Base-by-base conservation (phyloP, 37 sponge, comb jelly and placozoan genomes). In the Halisarca cf. caerulea region DNA sequence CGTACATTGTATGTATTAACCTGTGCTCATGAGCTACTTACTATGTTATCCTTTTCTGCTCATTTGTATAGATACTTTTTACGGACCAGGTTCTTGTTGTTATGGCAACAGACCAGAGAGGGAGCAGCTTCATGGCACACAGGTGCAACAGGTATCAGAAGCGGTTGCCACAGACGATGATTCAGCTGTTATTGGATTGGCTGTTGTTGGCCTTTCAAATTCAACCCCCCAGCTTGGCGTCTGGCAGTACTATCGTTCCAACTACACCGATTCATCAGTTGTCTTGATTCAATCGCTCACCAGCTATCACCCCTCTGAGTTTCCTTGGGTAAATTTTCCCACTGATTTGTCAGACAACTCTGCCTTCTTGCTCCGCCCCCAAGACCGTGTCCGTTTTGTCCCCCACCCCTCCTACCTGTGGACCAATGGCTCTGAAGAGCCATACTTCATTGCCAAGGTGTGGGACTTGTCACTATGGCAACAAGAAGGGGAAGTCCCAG, bases 381-480 rank as follows among this genome's bases (percentile, higher is more conserved):
- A 73, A 14, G 96, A 96, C 57, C 53, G 90, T 32, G 34, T 96
- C 3, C 51, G 96, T 55, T 96, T 87, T 60, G 27, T 90, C 2
- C 94, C 96, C 11, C 39, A 70, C 7, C 96, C 96, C 0, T 62
- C 47, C 0, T 83, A 66, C 53, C 90, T 75, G 83, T 96, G 96
- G 96, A 8, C 27, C 0, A 59, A 45, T 23, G 33, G 17, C 15
- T 28, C 40, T 20, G 27, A 27, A 2, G 9, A 68, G n/a, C 96
- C 96, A 7, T 64, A 84, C 0, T n/a, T 96, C 44, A n/a, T 32
- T 20, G 88, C 89, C 20, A 93, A 89, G 43, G 78, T 78, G 5
- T 96, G 96, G 96, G 96, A 96, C 51, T 40, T 20, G 7, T 75
- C 91, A 24, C n/a, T 80, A 27, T 90, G 91, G 77, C 77, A 74